A percentile compares a stretch with the other conserved stretches of the same genome.
Evolutionary conservation across 2,888 invertebrate genomes (phyloP).

Genomic region (Bruchidius siliquastri): DNA sequence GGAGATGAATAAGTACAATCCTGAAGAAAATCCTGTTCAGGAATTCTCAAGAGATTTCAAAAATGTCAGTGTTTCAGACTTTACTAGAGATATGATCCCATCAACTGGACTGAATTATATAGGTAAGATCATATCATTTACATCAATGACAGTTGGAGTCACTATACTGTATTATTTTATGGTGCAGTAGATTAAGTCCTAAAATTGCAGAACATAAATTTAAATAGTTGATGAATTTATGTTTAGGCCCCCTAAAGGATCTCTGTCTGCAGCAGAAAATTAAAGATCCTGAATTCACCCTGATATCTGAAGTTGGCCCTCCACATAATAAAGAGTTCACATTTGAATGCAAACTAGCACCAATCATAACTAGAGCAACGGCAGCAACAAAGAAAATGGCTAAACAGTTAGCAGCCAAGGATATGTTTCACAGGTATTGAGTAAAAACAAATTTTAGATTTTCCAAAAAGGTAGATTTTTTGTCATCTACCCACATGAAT

Average conservation of each 20-base stretch:
- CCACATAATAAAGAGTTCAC: constrained; percentile 63
- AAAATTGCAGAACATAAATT: too few relatives aligned
- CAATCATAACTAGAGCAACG: constrained; percentile 52
- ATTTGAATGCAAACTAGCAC: constrained; percentile 52
- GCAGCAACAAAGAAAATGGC: constrained; percentile 63
- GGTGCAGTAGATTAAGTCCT: too few relatives aligned
- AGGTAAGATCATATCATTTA: constrained; percentile 11
- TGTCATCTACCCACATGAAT: too few relatives aligned
- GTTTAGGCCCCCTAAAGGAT: constrained; percentile 38
- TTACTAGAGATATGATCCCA: constrained; percentile 18
- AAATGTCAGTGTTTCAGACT: constrained; percentile 19
- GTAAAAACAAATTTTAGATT: not conserved
- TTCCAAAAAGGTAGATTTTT: not conserved
- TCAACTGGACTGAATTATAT: constrained; percentile 21
- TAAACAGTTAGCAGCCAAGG: constrained; percentile 57
- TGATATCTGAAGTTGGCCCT: constrained; percentile 61
- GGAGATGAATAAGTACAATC: constrained; percentile 39
- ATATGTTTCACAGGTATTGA: constrained; percentile 40
- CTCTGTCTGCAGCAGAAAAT: constrained; percentile 50
- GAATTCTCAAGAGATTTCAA: constrained; percentile 19
- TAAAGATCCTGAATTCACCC: constrained; percentile 51
- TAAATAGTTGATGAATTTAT: not conserved
- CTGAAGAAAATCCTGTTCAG: constrained; percentile 28
- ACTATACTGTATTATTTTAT: too few relatives aligned
- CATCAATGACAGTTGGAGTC: too few relatives aligned